Percentiles rank a stretch among this genome's conserved stretches.
phyloP scores from a whole-genome alignment of 2,113 vertebrate species.

The Microtus richardsoni region DNA sequence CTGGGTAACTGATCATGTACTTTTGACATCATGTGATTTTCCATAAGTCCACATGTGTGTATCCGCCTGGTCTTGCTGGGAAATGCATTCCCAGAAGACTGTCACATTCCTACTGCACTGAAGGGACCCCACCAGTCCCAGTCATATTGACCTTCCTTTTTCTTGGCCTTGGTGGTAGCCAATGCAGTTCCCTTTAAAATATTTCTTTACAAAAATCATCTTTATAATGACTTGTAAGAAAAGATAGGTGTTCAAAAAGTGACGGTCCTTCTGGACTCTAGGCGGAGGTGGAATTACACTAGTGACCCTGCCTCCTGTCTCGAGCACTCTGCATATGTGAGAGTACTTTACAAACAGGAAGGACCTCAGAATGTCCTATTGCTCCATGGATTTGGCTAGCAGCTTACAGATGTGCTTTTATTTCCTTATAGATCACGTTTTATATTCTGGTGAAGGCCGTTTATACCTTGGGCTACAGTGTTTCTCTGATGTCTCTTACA shows the following conservation, averaged over 20 bases:
- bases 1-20: not conserved
- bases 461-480: slow-evolving; percentile 94
- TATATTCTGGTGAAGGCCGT: slow-evolving; percentile 92
- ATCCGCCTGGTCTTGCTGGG: no score
- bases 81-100: not conserved
- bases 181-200: not conserved
- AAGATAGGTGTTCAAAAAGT: not conserved
- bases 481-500: slow-evolving; percentile 93
- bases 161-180: not conserved
- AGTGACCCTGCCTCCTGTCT: fast-evolving
- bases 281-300: not conserved
- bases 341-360: no score
- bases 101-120: not conserved
- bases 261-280: not conserved
- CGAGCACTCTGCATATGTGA: not conserved
- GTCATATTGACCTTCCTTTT: not conserved
- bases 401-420: not conserved
- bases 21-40: not conserved
- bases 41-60: not conserved
- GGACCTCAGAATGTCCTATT: fast-evolving
- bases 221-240: no score
- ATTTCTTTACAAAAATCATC: not conserved
- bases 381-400: not conserved
- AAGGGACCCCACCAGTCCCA: not conserved
- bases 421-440: slow-evolving; percentile 88